These are phyloP conservation scores for Natrix natrix DNA, from an alignment of 2,797 vertebrate species.

Conservation along the genomic window DNA sequence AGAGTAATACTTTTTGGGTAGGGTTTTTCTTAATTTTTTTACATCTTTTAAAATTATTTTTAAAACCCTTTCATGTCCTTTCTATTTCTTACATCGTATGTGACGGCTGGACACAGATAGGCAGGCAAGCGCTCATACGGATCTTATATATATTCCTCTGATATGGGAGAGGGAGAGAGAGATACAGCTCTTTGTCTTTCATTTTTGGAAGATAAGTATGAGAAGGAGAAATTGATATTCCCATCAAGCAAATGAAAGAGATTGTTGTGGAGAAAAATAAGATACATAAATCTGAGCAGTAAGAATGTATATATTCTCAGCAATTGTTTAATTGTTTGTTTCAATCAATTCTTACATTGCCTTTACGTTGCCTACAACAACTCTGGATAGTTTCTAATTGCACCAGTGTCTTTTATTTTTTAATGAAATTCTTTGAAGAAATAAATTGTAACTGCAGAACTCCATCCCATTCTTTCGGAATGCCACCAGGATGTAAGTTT, in stretches of 20 bases:
- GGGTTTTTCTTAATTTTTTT: neutral
- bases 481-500: neutral
- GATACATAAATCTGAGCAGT: neutral
- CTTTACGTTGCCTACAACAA: neutral
- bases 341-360: neutral
- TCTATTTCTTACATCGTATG: neutral
- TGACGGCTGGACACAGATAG: neutral
- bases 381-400: neutral
- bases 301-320: neutral
- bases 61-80: neutral
- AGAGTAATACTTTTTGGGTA: neutral
- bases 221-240: neutral
- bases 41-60: neutral
- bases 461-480: neutral
- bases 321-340: neutral
- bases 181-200: neutral
- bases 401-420: neutral
- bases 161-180: neutral
- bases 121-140: neutral
- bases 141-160: neutral
- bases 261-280: neutral
- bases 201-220: neutral
- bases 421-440: neutral
- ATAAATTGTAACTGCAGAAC: neutral
- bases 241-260: neutral